phyloP scores from a whole-genome alignment of 2,113 vertebrate genomes.

The Blennius ocellaris region DNA sequence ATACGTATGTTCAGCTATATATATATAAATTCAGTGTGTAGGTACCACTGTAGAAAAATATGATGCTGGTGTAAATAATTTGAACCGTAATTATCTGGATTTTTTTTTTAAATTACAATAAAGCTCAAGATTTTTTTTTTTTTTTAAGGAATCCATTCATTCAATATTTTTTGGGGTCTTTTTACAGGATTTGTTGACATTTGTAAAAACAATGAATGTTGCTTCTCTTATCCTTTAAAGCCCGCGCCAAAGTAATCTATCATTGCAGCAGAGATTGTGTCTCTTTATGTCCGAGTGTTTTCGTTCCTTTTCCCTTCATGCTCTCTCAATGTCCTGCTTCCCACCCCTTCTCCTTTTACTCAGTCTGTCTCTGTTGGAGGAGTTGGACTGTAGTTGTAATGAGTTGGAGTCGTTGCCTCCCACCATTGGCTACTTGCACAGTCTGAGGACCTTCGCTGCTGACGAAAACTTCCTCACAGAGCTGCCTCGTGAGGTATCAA shows the following conservation, averaged over 20 bases:
- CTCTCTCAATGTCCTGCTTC: constrained; percentile 26
- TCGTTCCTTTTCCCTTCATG: constrained; percentile 12
- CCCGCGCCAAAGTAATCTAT: background rate
- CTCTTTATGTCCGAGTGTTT: constrained; percentile 25
- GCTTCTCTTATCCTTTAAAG: constrained; percentile 24
- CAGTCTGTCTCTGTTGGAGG: constrained; percentile 97
- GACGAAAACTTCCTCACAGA: constrained; percentile 98
- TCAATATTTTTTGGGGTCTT: constrained; percentile 35
- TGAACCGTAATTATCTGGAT: background rate
- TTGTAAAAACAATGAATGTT: constrained; percentile 9
- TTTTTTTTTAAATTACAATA: background rate
- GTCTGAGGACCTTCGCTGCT: constrained; percentile 92
- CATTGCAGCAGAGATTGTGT: constrained; percentile 12
- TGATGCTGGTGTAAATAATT: constrained; percentile 3
- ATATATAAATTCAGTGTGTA: background rate
- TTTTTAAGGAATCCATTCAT: background rate
- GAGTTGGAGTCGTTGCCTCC: constrained; percentile 94
- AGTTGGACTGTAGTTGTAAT: constrained; percentile 99
- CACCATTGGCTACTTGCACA: constrained; percentile 95
- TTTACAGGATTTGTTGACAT: constrained; percentile 41
- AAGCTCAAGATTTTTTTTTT: background rate
- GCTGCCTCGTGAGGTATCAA: constrained; percentile 91
- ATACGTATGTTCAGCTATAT: background rate
- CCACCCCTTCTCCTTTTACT: constrained; percentile 32
- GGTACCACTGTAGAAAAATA: background rate